phyloP scores from a whole-genome alignment of 1,140 invertebrate species.

The Hyles euphorbiae region DNA sequence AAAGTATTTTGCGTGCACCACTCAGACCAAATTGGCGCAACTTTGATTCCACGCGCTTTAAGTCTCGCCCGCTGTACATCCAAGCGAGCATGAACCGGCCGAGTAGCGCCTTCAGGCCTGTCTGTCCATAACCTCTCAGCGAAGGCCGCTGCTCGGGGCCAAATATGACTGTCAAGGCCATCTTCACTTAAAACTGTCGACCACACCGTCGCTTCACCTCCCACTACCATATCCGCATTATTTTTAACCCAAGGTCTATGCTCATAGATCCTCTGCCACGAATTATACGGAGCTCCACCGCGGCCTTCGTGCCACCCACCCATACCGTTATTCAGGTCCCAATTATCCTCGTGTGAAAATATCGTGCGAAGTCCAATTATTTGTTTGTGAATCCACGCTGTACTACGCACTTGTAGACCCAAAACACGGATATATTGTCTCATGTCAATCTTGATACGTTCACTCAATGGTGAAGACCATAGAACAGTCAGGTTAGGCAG shows the following conservation, averaged over 20 bases:
- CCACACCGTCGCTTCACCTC: slow-evolving; percentile 84
- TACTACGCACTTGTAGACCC: slow-evolving; percentile 80
- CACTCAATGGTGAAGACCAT: slow-evolving; percentile 85
- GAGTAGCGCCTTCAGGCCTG: slow-evolving; percentile 40
- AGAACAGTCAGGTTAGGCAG: slow-evolving; percentile 79
- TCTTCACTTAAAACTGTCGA: slow-evolving; percentile 77
- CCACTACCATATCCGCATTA: slow-evolving; percentile 64
- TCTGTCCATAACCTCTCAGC: slow-evolving; percentile 78
- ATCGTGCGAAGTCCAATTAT: slow-evolving; percentile 84
- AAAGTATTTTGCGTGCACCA: slow-evolving; percentile 83
- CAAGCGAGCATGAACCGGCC: slow-evolving; percentile 79
- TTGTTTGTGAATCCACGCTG: slow-evolving; percentile 80
- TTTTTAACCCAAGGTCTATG: slow-evolving; percentile 81
- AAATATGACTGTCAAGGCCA: slow-evolving; percentile 78
- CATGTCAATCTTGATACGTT: slow-evolving; percentile 81
- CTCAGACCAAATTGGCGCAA: slow-evolving; percentile 81
- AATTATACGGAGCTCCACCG: slow-evolving; percentile 84
- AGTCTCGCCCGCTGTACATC: slow-evolving; percentile 79
- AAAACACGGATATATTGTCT: slow-evolving; percentile 70
- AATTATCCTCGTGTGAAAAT: slow-evolving; percentile 86
- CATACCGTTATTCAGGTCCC: slow-evolving; percentile 88
- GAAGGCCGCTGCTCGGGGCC: slow-evolving; percentile 82
- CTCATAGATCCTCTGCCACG: slow-evolving; percentile 87
- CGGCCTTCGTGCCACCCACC: slow-evolving; percentile 82
- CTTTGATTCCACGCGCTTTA: slow-evolving; percentile 76